Percentiles rank a stretch among this genome's conserved stretches.
These are phyloP conservation scores for Paracyclopina nana DNA, from an alignment of 1,140 invertebrate species.

Conservation along the genomic window DNA sequence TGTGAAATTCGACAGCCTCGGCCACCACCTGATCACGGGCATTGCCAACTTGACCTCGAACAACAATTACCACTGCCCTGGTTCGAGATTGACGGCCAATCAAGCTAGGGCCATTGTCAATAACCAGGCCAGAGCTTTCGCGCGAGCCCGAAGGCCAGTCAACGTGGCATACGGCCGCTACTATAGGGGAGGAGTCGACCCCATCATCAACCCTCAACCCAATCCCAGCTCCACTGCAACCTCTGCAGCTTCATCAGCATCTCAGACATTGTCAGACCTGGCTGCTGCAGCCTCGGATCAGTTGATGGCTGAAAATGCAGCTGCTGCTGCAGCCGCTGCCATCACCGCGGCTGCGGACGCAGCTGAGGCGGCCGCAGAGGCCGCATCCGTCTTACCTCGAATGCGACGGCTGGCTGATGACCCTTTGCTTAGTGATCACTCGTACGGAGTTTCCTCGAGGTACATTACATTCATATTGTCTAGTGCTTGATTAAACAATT, in stretches of 20 bases:
- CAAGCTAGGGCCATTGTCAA: background rate
- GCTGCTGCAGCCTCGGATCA: conserved; percentile 4
- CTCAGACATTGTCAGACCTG: conserved; percentile 9
- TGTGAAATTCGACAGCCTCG: conserved; percentile 60
- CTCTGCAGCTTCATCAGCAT: conserved; percentile 1
- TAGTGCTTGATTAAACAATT: too few species aligned
- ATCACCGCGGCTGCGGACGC: background rate
- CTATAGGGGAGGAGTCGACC: background rate
- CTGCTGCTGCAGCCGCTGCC: background rate
- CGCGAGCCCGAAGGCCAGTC: background rate
- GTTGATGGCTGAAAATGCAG: conserved; percentile 5
- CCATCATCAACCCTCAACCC: background rate
- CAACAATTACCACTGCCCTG: background rate
- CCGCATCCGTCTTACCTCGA: too few species aligned
- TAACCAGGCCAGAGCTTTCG: background rate
- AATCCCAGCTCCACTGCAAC: background rate
- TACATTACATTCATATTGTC: too few species aligned
- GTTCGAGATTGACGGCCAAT: background rate
- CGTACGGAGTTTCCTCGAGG: background rate
- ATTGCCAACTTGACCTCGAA: conserved; percentile 41
- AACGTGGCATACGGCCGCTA: background rate
- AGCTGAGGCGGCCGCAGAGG: too few species aligned
- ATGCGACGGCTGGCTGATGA: too few species aligned
- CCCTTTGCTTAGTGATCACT: background rate
- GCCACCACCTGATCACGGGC: conserved; percentile 61